Conservation (phyloP, 2,888 invertebrate species). For the Rhingia rostrata region DNA sequence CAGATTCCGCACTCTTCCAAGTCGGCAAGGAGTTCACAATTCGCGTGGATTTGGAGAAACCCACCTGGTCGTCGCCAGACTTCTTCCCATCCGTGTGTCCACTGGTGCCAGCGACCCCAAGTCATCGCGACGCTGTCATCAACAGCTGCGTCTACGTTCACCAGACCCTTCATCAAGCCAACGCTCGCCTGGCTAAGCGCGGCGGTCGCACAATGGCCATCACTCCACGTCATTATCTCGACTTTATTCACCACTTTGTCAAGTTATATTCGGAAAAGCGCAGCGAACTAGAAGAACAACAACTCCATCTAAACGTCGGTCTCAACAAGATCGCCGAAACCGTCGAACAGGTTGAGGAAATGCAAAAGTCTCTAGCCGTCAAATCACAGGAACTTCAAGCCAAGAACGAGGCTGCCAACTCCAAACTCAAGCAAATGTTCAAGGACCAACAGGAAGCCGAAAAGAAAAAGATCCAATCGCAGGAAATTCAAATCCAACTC, state of each 20-base stretch:
- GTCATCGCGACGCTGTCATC: constrained; percentile 97
- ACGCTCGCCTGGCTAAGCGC: constrained; percentile 93
- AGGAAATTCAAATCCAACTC: constrained; percentile 94
- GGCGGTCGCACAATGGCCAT: constrained; percentile 98
- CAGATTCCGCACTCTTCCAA: constrained; percentile 96
- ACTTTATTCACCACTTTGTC: constrained; percentile 99
- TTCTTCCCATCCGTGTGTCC: constrained; percentile 95
- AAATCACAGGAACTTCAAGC: constrained; percentile 97
- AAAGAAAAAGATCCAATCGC: constrained; percentile 98
- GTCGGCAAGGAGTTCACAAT: constrained; percentile 98
- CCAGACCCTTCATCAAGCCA: constrained; percentile 97
- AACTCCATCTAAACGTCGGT: constrained; percentile 98
- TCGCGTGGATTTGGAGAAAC: constrained; percentile 95
- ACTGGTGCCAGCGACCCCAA: constrained; percentile 88
- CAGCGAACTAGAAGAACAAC: constrained; percentile 98
- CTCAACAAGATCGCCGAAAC: constrained; percentile 99
- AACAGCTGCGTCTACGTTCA: constrained; percentile 99
- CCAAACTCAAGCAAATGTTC: constrained; percentile 99
- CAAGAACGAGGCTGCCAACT: constrained; percentile 99
- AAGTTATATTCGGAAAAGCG: constrained; percentile 98
- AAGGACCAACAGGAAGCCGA: constrained; percentile 99
- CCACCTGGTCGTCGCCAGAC: constrained; percentile 93
- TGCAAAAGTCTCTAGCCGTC: constrained; percentile 98
- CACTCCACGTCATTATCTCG: constrained; percentile 98
- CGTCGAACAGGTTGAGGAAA: constrained; percentile 99